A percentile compares a stretch with the other conserved stretches of the same genome.
Evolutionary conservation across 2,113 vertebrate genomes (phyloP).

Genomic region (Myxocyprinus asiaticus): DNA sequence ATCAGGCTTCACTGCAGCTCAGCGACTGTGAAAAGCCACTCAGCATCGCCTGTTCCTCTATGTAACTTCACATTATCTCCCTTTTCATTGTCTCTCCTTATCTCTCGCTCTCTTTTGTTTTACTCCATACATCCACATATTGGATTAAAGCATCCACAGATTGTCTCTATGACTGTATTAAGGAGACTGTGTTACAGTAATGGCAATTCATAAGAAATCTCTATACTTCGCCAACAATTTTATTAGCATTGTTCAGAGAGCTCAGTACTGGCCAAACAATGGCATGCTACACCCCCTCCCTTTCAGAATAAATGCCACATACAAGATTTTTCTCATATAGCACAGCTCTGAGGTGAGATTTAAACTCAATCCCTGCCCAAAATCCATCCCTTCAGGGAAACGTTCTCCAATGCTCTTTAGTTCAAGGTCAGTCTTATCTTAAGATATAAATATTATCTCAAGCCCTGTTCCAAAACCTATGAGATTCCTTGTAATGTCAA

Average conservation of each 20-base stretch:
- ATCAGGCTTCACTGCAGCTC: conserved; percentile 50
- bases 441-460: too few species aligned
- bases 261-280: background rate
- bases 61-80: conserved; percentile 38
- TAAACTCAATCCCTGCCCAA: background rate
- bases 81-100: background rate
- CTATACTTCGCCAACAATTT: too few species aligned
- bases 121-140: conserved; percentile 41
- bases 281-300: background rate
- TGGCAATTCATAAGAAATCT: background rate
- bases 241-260: background rate
- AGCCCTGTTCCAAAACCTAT: too few species aligned
- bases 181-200: background rate
- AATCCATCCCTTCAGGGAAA: too few species aligned
- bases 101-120: conserved; percentile 29
- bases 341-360: background rate
- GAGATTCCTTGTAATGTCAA: too few species aligned
- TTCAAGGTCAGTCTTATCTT: too few species aligned
- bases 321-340: background rate
- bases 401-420: too few species aligned
- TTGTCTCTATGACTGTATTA: background rate
- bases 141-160: background rate
- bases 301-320: background rate
- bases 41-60: too few species aligned
- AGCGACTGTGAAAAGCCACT: too few species aligned